These are phyloP conservation scores for Heterodera schachtii DNA, from an alignment of 1,140 invertebrate genomes.

Conservation along the genomic window DNA sequence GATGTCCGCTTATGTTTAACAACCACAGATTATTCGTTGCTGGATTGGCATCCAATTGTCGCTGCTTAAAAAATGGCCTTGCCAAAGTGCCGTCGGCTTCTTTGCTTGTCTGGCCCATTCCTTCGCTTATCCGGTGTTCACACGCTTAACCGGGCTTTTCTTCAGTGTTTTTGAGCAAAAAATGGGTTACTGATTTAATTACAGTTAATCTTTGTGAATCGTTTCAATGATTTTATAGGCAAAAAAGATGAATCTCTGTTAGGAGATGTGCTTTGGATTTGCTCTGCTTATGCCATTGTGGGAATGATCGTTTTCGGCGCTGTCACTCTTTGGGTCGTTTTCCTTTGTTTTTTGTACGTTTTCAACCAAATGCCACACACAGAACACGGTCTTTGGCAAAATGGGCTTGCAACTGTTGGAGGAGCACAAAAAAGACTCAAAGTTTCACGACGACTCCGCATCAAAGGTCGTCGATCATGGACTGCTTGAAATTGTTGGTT, in stretches of 20 bases:
- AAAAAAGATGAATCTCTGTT: slow-evolving; percentile 8
- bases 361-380: not conserved
- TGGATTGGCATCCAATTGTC: not conserved
- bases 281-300: slow-evolving; percentile 28
- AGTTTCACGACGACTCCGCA: not conserved
- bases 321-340: slow-evolving; percentile 17
- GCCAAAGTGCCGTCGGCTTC: slow-evolving; percentile 16
- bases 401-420: slow-evolving; percentile 12
- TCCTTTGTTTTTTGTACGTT: not conserved
- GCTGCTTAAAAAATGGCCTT: slow-evolving; percentile 18
- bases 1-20: not conserved
- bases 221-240: not conserved
- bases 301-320: slow-evolving; percentile 30
- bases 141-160: slow-evolving; percentile 26
- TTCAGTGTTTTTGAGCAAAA: slow-evolving; percentile 34
- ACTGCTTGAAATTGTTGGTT: slow-evolving; percentile 13
- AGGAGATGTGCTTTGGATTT: slow-evolving; percentile 20
- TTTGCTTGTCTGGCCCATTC: slow-evolving; percentile 28
- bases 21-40: not conserved
- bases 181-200: slow-evolving; percentile 21
- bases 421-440: not conserved
- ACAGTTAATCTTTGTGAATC: not conserved
- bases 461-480: slow-evolving; percentile 9
- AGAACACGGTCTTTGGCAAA: slow-evolving; percentile 23
- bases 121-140: slow-evolving; percentile 35